phyloP scores from a whole-genome alignment of 2,888 invertebrate species.

The Epinotia ramella region DNA sequence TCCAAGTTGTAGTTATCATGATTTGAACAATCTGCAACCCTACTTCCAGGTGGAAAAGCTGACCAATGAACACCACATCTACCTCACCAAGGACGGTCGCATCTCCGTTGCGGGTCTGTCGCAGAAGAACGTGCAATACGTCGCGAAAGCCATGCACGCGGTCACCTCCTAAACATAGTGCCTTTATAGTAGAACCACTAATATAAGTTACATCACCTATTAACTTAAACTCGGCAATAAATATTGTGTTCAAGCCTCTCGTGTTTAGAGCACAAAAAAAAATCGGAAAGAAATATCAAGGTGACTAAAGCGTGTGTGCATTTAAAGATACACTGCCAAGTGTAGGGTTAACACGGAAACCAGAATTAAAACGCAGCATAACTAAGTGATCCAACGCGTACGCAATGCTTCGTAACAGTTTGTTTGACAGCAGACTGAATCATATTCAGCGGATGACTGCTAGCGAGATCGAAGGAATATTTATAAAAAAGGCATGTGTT shows the following conservation, averaged over 20 bases:
- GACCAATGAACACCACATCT: slow-evolving; percentile 96
- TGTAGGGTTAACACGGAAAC: too few species aligned
- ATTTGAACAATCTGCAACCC: neutral
- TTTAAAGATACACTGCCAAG: too few species aligned
- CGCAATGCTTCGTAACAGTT: neutral
- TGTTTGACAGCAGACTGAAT: neutral
- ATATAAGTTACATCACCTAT: slow-evolving; percentile 4
- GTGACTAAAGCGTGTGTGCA: too few species aligned
- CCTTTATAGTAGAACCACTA: slow-evolving; percentile 44
- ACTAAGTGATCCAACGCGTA: neutral
- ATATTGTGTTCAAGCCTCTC: too few species aligned
- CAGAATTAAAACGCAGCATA: too few species aligned
- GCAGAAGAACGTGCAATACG: slow-evolving; percentile 96
- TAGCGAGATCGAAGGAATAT: too few species aligned
- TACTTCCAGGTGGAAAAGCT: slow-evolving; percentile 91
- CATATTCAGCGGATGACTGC: neutral
- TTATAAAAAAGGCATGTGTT: too few species aligned
- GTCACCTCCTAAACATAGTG: slow-evolving; percentile 89
- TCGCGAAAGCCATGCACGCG: slow-evolving; percentile 97
- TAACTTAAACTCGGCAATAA: too few species aligned
- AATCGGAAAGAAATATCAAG: too few species aligned
- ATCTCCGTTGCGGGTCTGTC: slow-evolving; percentile 99
- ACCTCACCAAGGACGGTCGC: slow-evolving; percentile 98
- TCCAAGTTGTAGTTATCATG: too few species aligned
- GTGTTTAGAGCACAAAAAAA: too few species aligned